Percentiles rank a stretch among this genome's conserved stretches.
Evolutionary conservation across 2,888 invertebrate genomes (phyloP).

Genomic region (Coelopa pilipes): DNA sequence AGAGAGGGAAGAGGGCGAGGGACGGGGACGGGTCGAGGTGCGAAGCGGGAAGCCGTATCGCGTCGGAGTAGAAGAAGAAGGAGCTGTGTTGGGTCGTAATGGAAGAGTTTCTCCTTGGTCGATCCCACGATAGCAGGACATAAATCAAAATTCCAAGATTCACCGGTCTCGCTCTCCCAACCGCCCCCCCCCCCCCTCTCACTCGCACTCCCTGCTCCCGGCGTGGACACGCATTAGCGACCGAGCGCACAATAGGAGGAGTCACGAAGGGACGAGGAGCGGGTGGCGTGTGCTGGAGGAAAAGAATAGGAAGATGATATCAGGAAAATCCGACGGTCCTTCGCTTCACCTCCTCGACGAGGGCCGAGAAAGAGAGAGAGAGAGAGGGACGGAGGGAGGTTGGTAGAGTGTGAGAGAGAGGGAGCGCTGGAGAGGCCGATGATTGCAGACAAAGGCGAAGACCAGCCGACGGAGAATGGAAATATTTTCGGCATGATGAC

Average conservation of each 20-base stretch:
- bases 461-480: conserved; percentile 10
- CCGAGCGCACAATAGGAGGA: conserved; percentile 8
- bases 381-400: too few species aligned
- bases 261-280: not conserved
- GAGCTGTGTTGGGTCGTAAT: not conserved
- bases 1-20: not conserved
- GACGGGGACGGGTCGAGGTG: too few species aligned
- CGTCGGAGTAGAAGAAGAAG: not conserved
- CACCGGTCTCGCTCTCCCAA: conserved; percentile 21
- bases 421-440: too few species aligned
- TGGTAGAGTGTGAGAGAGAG: too few species aligned
- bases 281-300: too few species aligned
- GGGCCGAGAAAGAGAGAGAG: not conserved
- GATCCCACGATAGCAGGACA: conserved; percentile 55
- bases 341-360: not conserved
- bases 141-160: conserved; percentile 65
- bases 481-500: conserved; percentile 16
- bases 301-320: too few species aligned
- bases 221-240: conserved; percentile 11
- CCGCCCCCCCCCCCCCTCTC: too few species aligned
- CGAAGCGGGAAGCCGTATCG: too few species aligned
- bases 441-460: not conserved
- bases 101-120: conserved; percentile 2
- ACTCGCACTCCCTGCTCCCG: not conserved
- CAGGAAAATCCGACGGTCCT: not conserved